These are phyloP conservation scores for Epicauta chinensis DNA, from an alignment of 1,140 invertebrate species.

Conservation along the genomic window DNA sequence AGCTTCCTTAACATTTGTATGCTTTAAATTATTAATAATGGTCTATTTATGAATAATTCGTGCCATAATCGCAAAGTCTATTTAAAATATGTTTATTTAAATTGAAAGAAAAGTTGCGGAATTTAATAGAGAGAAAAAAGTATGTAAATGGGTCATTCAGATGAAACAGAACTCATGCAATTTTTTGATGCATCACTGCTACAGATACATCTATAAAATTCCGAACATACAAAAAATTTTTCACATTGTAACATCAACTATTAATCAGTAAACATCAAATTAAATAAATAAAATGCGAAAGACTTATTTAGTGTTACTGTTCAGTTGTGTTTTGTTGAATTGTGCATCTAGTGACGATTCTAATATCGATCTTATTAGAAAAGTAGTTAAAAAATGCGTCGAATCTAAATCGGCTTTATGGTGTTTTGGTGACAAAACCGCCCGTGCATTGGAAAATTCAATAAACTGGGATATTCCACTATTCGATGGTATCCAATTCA, in stretches of 20 bases:
- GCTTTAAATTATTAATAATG: too few species aligned
- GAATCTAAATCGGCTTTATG: slow-evolving; percentile 14
- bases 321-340: background rate
- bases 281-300: too few species aligned
- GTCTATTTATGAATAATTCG: too few species aligned
- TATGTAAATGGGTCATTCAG: background rate
- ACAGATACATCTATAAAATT: slow-evolving; percentile 9
- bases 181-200: background rate
- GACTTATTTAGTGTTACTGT: background rate
- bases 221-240: background rate
- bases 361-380: background rate
- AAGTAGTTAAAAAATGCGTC: slow-evolving; percentile 6
- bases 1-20: too few species aligned
- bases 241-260: slow-evolving; percentile 1
- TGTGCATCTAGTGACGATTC: background rate
- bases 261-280: background rate
- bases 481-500: slow-evolving; percentile 29
- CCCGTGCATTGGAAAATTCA: slow-evolving; percentile 27
- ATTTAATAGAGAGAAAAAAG: background rate
- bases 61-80: too few species aligned
- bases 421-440: slow-evolving; percentile 32
- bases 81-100: too few species aligned
- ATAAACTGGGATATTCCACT: slow-evolving; percentile 32
- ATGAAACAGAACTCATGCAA: slow-evolving; percentile 11
- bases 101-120: too few species aligned